Percentiles rank a stretch among this genome's conserved stretches.
Conservation (phyloP, 2,888 invertebrate genomes). For the Crocallis elinguaria region DNA sequence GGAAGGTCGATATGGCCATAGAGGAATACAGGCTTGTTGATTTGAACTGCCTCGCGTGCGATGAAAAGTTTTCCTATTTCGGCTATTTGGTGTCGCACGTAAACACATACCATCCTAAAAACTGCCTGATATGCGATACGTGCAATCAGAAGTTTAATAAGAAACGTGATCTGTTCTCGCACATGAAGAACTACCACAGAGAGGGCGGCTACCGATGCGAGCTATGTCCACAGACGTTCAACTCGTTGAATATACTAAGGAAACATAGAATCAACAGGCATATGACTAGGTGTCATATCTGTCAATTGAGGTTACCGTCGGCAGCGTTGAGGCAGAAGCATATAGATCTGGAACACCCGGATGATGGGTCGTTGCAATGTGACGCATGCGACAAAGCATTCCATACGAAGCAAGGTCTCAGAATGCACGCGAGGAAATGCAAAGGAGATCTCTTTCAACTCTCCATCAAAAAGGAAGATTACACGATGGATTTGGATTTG, state of each 20-base stretch:
- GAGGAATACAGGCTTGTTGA: constrained; percentile 69
- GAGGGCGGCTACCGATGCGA: constrained; percentile 77
- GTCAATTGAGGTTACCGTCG: constrained; percentile 70
- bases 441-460: constrained; percentile 59
- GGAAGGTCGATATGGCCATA: constrained; percentile 71
- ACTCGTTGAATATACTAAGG: constrained; percentile 68
- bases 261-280: constrained; percentile 73
- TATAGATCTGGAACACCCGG: constrained; percentile 72
- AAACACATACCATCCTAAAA: constrained; percentile 72
- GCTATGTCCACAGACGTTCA: constrained; percentile 65
- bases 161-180: constrained; percentile 72
- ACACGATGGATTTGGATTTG: constrained; percentile 64
- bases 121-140: constrained; percentile 72
- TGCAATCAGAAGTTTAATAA: constrained; percentile 78
- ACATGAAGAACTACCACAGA: constrained; percentile 77
- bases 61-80: constrained; percentile 71
- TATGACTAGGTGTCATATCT: constrained; percentile 68
- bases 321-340: constrained; percentile 73
- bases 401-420: constrained; percentile 73
- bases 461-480: constrained; percentile 64
- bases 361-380: constrained; percentile 71
- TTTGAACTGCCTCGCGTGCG: constrained; percentile 65
- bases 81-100: constrained; percentile 76
- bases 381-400: constrained; percentile 71
- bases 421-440: constrained; percentile 74